Conservation (phyloP, 2,113 vertebrate species). For the Nasalis larvatus region DNA sequence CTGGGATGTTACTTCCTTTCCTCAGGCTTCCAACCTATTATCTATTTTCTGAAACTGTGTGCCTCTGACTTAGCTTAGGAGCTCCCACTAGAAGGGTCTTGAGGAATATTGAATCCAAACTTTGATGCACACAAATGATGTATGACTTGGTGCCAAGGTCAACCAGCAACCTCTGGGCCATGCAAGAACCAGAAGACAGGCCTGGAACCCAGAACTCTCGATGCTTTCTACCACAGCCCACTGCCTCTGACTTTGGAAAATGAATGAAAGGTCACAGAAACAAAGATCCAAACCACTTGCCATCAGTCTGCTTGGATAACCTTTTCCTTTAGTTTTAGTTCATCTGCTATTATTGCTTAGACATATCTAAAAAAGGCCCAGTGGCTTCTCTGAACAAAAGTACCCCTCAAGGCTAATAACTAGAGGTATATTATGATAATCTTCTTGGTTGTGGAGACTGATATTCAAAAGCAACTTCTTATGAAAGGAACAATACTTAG, state of each 20-base stretch:
- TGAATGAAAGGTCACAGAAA: not conserved
- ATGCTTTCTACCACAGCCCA: not conserved
- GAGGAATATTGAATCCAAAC: not conserved
- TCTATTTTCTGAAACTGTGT: not conserved
- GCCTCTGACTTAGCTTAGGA: not conserved
- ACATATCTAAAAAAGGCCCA: conserved; percentile 29
- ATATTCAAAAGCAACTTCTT: conserved; percentile 73
- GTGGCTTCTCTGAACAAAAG: conserved; percentile 62
- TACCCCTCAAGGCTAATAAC: conserved; percentile 62
- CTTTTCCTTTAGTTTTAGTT: conserved; percentile 21
- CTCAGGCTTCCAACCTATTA: not conserved
- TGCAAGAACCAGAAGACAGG: not conserved
- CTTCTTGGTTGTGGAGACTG: conserved; percentile 64
- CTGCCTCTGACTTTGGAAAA: not conserved
- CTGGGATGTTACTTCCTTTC: not conserved
- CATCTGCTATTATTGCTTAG: conserved; percentile 52
- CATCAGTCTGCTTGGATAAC: not conserved
- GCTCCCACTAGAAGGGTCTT: not conserved
- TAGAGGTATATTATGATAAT: conserved; percentile 60
- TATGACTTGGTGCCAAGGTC: not conserved
- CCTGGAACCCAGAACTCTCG: not conserved
- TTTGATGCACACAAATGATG: not conserved
- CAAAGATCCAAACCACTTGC: not conserved
- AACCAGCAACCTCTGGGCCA: not conserved
- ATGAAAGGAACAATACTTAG: conserved; percentile 72